phyloP scores from a whole-genome alignment of 2,888 invertebrate species.

The Exephanes ischioxanthus region DNA sequence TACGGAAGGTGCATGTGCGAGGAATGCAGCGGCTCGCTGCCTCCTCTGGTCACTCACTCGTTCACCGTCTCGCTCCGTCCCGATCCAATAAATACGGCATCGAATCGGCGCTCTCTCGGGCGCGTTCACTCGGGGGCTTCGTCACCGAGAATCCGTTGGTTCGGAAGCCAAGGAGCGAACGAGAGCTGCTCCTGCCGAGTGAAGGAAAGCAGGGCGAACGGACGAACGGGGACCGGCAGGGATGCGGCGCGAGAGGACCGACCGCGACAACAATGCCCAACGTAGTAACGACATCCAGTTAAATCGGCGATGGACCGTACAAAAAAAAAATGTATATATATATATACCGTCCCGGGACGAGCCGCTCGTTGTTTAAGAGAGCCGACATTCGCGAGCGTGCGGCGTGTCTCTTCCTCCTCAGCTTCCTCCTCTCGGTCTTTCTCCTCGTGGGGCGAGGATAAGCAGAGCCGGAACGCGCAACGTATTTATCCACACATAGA shows the following conservation, averaged over 20 bases:
- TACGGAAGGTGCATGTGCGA: slow-evolving; percentile 83
- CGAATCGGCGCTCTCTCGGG: slow-evolving; percentile 70
- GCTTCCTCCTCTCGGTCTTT: slow-evolving; percentile 7
- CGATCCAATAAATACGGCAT: slow-evolving; percentile 83
- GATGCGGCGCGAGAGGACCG: slow-evolving; percentile 74
- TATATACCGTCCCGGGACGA: slow-evolving; percentile 42
- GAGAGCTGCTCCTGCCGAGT: slow-evolving; percentile 39
- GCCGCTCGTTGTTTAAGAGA: slow-evolving; percentile 69
- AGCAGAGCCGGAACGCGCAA: neutral
- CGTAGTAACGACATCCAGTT: slow-evolving; percentile 83
- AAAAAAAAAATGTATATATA: slow-evolving; percentile 33
- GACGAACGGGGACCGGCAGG: slow-evolving; percentile 63
- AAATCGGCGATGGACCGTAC: slow-evolving; percentile 76
- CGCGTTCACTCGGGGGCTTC: slow-evolving; percentile 35
- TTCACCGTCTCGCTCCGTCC: slow-evolving; percentile 66
- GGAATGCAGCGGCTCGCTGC: slow-evolving; percentile 79
- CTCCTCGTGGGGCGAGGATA: neutral
- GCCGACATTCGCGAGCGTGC: slow-evolving; percentile 49
- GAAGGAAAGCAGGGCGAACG: slow-evolving; percentile 68
- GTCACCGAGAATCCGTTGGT: slow-evolving; percentile 36
- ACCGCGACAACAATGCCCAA: slow-evolving; percentile 80
- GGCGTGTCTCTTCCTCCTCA: slow-evolving; percentile 21
- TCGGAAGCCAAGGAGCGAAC: slow-evolving; percentile 46
- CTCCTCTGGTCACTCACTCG: slow-evolving; percentile 60
- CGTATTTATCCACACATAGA: neutral